Conservation (phyloP, 2,888 invertebrate species). For the Crematogaster levior region DNA sequence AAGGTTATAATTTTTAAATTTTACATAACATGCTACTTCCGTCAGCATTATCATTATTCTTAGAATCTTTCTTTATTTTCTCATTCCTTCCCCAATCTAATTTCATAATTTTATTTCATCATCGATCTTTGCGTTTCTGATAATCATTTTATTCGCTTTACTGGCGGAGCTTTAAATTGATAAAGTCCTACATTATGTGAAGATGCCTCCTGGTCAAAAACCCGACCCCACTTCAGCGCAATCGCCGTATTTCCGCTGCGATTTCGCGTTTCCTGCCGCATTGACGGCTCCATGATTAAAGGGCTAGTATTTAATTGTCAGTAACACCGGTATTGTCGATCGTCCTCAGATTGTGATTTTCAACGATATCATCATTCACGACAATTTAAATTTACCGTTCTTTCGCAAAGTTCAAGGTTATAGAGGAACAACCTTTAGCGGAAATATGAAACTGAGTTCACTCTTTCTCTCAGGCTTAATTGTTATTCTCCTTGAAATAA, state of each 20-base stretch:
- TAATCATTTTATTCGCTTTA: conserved; percentile 3
- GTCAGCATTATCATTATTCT: background rate
- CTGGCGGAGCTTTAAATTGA: conserved; percentile 11
- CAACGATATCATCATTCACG: background rate
- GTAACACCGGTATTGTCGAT: background rate
- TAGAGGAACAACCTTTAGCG: background rate
- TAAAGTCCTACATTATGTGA: conserved; percentile 1
- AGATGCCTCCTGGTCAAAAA: conserved; percentile 37
- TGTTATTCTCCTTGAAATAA: conserved; percentile 28
- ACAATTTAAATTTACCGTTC: conserved; percentile 4
- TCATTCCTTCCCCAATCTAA: background rate
- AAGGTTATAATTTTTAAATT: background rate
- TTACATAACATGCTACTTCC: background rate
- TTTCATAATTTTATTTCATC: background rate
- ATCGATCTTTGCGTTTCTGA: background rate
- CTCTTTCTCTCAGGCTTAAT: conserved; percentile 30
- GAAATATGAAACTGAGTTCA: background rate
- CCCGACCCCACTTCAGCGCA: conserved; percentile 37
- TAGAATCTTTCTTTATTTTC: background rate
- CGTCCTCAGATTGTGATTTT: background rate
- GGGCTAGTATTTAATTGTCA: conserved; percentile 22
- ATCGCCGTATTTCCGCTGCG: conserved; percentile 61
- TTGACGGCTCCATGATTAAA: conserved; percentile 39
- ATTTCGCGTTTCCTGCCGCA: conserved; percentile 57
- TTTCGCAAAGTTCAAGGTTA: conserved; percentile 16